A percentile compares a stretch with the other conserved stretches of the same genome.
These are phyloP conservation scores for Grallaria varia DNA, from an alignment of 2,113 vertebrate genomes.

Conservation along the genomic window DNA sequence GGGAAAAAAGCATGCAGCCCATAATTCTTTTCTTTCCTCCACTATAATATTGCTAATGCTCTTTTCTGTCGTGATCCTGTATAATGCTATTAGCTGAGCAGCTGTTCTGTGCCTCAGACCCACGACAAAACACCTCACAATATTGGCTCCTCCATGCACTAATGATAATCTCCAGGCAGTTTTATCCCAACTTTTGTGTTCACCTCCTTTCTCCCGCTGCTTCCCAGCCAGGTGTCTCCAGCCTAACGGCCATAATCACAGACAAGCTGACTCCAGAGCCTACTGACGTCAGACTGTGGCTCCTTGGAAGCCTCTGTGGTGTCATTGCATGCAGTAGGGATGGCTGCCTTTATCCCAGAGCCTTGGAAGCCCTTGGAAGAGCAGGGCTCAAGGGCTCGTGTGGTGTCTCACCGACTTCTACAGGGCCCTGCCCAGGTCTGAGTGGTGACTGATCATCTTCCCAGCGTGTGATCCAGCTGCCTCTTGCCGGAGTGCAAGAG, in stretches of 20 bases:
- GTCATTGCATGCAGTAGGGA: not conserved
- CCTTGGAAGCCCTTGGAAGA: not conserved
- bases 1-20: conserved; percentile 11
- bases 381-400: not conserved
- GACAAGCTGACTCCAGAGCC: not conserved
- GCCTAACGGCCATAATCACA: not conserved
- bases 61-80: conserved; percentile 37
- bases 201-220: not conserved
- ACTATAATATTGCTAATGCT: conserved; percentile 41
- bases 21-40: conserved; percentile 58
- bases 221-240: not conserved
- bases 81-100: conserved; percentile 59
- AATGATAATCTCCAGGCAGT: not conserved
- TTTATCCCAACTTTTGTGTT: not conserved
- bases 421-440: not conserved
- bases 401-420: fast-evolving
- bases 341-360: not conserved
- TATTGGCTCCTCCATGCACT: not conserved
- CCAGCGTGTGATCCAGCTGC: not conserved
- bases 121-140: not conserved
- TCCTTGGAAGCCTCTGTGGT: not conserved
- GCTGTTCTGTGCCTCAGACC: conserved; percentile 45
- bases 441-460: not conserved
- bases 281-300: fast-evolving
- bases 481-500: not conserved